phyloP scores from a whole-genome alignment of 2,888 invertebrate genomes.

The Sabatieria punctata region DNA sequence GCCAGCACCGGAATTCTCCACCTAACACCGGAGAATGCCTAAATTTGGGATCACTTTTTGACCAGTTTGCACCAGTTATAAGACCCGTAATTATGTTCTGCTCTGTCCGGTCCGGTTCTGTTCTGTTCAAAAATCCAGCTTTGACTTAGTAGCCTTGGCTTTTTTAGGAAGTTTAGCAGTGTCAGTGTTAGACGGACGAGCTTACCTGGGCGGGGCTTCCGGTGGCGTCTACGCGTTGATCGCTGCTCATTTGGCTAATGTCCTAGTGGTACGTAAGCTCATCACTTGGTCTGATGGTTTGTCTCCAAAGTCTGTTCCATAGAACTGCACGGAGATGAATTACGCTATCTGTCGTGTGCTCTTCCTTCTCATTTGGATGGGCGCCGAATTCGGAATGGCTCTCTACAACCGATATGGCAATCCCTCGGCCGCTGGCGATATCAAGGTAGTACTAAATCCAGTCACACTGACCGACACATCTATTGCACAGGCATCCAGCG shows the following conservation, averaged over 20 bases:
- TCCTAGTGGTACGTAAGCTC: constrained; percentile 31
- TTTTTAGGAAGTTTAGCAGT: constrained; percentile 34
- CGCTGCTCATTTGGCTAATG: constrained; percentile 66
- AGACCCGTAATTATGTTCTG: neutral
- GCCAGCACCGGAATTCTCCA: too few species aligned
- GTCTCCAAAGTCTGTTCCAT: too few species aligned
- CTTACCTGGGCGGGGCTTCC: constrained; percentile 63
- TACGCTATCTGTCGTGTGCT: constrained; percentile 64
- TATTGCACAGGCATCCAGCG: constrained; percentile 79
- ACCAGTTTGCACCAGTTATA: too few species aligned
- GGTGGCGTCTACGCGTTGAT: constrained; percentile 71
- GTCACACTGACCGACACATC: too few species aligned
- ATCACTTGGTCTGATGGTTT: too few species aligned
- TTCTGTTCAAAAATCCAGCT: too few species aligned
- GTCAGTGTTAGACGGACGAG: constrained; percentile 37
- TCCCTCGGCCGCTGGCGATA: constrained; percentile 41
- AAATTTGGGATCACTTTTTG: too few species aligned
- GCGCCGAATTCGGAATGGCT: constrained; percentile 67
- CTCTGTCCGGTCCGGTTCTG: too few species aligned
- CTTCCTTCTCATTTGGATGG: constrained; percentile 58
- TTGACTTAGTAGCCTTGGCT: too few species aligned
- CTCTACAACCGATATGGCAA: constrained; percentile 67
- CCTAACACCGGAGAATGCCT: too few species aligned
- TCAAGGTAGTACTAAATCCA: too few species aligned
- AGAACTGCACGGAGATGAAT: constrained; percentile 97